Conservation (phyloP, 1,140 invertebrate genomes). For the Tribolium madens region DNA sequence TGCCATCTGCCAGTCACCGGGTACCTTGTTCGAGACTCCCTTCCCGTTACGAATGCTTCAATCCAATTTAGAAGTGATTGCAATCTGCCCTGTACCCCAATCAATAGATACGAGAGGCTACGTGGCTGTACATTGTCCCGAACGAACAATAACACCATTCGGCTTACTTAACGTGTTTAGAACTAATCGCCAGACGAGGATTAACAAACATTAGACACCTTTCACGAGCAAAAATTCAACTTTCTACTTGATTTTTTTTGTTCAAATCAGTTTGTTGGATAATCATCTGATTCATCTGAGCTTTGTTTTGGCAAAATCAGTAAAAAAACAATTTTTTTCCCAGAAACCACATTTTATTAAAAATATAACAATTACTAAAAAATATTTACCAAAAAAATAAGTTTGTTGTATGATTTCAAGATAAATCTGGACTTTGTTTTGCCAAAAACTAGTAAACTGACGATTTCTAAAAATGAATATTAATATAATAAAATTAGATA, state of each 20-base stretch:
- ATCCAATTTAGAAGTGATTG: constrained; percentile 65
- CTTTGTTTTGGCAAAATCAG: no score
- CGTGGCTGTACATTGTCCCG: constrained; percentile 51
- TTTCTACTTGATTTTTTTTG: no score
- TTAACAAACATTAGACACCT: no score
- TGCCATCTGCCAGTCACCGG: constrained; percentile 65
- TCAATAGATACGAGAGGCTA: constrained; percentile 53
- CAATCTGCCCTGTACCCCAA: constrained; percentile 60
- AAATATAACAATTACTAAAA: not conserved
- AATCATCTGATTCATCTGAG: no score
- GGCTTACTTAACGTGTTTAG: constrained; percentile 41
- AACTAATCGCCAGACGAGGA: constrained; percentile 1
- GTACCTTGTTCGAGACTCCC: constrained; percentile 54
- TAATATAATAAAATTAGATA: no score
- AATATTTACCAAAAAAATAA: no score
- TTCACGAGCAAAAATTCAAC: no score
- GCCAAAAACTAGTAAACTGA: no score
- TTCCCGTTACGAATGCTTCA: constrained; percentile 48
- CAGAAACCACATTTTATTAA: not conserved
- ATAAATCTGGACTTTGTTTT: not conserved
- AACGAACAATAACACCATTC: constrained; percentile 31
- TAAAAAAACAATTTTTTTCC: no score
- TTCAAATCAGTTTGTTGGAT: no score
- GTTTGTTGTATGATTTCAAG: no score
- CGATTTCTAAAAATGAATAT: no score